Evolutionary conservation across 2,797 vertebrate genomes (phyloP).

Genomic region (Lophura swinhoii): DNA sequence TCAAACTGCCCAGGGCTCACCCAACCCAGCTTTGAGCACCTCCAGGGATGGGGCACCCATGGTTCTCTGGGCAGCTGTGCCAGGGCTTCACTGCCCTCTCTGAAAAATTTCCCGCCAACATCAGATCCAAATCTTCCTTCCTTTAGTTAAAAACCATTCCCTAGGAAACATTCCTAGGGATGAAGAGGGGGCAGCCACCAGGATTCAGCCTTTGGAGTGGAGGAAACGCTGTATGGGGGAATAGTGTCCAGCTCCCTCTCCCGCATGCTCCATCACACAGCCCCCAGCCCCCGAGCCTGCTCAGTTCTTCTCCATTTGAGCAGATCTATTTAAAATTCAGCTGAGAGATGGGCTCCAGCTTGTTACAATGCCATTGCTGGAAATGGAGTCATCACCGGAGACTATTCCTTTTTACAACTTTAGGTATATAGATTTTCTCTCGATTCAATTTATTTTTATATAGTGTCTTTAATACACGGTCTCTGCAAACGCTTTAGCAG

Average conservation of each 20-base stretch:
- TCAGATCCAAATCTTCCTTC: too few relatives aligned
- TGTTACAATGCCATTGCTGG: slow-evolving; percentile 12
- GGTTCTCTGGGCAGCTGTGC: too few relatives aligned
- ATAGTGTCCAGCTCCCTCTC: rapidly evolving
- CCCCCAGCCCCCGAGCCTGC: neutral
- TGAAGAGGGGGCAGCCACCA: neutral
- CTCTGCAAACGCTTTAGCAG: slow-evolving; percentile 71
- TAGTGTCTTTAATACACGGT: slow-evolving; percentile 70
- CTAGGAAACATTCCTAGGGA: too few relatives aligned
- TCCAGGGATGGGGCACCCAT: too few relatives aligned
- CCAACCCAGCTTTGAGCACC: too few relatives aligned
- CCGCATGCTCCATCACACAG: neutral
- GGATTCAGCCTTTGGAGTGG: neutral
- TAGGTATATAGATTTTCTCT: slow-evolving; percentile 62
- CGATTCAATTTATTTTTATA: slow-evolving; percentile 75
- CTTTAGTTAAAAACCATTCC: too few relatives aligned
- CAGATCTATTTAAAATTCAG: slow-evolving; percentile 69
- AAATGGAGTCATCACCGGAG: slow-evolving; percentile 68
- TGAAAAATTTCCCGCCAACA: too few relatives aligned
- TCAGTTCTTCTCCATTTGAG: slow-evolving; percentile 25
- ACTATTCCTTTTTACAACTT: slow-evolving; percentile 72
- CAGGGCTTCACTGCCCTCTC: too few relatives aligned
- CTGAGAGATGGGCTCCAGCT: neutral
- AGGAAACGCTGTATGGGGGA: rapidly evolving
- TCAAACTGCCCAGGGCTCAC: too few relatives aligned